Conservation (phyloP, 1,140 invertebrate genomes). For the Achroia grisella region DNA sequence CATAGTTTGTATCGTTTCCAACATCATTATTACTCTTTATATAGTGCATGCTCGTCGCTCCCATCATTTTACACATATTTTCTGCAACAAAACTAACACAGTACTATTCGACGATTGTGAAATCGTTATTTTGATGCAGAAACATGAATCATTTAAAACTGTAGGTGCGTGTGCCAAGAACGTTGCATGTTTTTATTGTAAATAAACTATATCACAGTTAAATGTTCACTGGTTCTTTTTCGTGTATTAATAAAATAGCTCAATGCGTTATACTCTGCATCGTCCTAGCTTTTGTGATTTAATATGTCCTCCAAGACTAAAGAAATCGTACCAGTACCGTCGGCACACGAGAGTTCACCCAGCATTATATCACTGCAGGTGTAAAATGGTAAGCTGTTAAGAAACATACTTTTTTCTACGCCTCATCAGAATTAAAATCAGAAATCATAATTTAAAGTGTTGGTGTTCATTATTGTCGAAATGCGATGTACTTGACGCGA, state of each 20-base stretch:
- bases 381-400: too few species aligned
- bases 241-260: conserved; percentile 13
- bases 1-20: conserved; percentile 28
- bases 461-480: too few species aligned
- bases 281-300: conserved; percentile 18
- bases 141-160: conserved; percentile 16
- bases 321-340: too few species aligned
- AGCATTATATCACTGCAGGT: too few species aligned
- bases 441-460: too few species aligned
- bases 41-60: conserved; percentile 34
- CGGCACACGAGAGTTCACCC: too few species aligned
- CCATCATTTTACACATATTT: conserved; percentile 22
- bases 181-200: conserved; percentile 49
- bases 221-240: conserved; percentile 7
- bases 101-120: conserved; percentile 8
- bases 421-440: too few species aligned
- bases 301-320: too few species aligned
- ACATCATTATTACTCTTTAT: conserved; percentile 17
- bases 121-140: conserved; percentile 29
- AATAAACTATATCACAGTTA: conserved; percentile 17
- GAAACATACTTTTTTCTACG: too few species aligned
- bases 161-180: conserved; percentile 23
- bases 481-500: too few species aligned
- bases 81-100: conserved; percentile 25
- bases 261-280: conserved; percentile 20